phyloP scores from a whole-genome alignment of 2,888 invertebrate species.

The Leucophenga montana region DNA sequence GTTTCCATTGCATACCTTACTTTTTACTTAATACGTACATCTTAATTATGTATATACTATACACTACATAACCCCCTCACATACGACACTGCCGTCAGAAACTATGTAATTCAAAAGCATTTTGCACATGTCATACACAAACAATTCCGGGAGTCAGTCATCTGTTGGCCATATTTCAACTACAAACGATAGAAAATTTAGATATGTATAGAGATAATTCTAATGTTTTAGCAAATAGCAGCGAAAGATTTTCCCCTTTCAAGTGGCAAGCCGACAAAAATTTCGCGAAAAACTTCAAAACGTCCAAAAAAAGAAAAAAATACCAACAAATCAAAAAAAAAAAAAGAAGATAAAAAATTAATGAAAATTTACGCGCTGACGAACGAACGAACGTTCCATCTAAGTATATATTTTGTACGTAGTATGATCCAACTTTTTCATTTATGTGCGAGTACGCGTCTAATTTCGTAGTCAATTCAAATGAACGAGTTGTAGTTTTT shows the following conservation, averaged over 20 bases:
- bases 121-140: constrained; percentile 43
- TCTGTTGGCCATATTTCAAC: constrained; percentile 59
- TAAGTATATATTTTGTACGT: neutral
- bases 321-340: constrained; percentile 59
- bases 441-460: constrained; percentile 1
- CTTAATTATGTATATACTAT: too few relatives aligned
- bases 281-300: constrained; percentile 64
- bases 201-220: constrained; percentile 42
- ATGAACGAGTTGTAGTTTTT: constrained; percentile 56
- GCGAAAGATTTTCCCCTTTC: constrained; percentile 47
- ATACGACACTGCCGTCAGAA: too few relatives aligned
- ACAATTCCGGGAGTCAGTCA: constrained; percentile 45
- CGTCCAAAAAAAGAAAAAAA: constrained; percentile 34
- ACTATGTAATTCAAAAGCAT: neutral
- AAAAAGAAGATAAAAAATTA: constrained; percentile 45
- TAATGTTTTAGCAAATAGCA: constrained; percentile 36
- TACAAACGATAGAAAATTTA: constrained; percentile 26
- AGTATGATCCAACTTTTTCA: too few relatives aligned
- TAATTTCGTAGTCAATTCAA: constrained; percentile 8
- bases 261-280: constrained; percentile 49
- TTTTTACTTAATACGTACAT: too few relatives aligned
- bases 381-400: constrained; percentile 1
- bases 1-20: too few relatives aligned
- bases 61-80: too few relatives aligned
- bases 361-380: neutral